Percentiles rank a stretch among this genome's conserved stretches.
Evolutionary conservation across 2,888 invertebrate genomes (phyloP).

Genomic region (Lasioglossum villosulum): DNA sequence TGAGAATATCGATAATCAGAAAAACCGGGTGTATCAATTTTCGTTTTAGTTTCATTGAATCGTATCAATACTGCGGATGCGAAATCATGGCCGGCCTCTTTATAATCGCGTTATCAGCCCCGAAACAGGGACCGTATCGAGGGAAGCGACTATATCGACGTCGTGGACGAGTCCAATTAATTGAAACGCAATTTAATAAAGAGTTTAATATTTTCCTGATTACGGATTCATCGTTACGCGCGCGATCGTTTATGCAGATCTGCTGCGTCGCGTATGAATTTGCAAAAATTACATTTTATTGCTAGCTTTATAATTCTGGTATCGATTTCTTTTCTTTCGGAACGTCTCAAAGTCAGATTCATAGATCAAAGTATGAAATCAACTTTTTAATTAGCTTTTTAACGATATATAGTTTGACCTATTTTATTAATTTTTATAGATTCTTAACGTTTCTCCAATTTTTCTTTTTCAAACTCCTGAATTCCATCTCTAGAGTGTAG

Average conservation of each 20-base stretch:
- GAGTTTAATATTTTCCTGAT: slow-evolving; percentile 8
- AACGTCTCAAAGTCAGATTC: neutral
- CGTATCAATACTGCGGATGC: neutral
- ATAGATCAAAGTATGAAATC: neutral
- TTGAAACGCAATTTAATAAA: slow-evolving; percentile 1
- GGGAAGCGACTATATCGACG: neutral
- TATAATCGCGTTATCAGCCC: slow-evolving; percentile 3
- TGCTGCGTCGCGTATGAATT: neutral
- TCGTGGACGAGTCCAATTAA: neutral
- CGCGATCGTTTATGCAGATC: neutral
- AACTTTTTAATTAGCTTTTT: too few relatives aligned
- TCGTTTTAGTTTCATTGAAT: neutral
- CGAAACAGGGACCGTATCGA: neutral
- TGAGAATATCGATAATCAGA: neutral
- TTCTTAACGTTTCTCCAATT: neutral
- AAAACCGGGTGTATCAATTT: neutral
- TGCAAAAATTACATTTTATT: neutral
- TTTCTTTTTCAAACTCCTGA: too few relatives aligned
- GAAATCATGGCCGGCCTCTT: neutral
- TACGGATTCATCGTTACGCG: neutral
- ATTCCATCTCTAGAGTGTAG: too few relatives aligned
- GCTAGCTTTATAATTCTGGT: neutral
- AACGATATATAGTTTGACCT: neutral
- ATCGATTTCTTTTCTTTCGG: neutral
- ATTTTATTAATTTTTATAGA: neutral